Conservation (phyloP, 1,140 invertebrate species). For the Leptopilina boulardi region DNA sequence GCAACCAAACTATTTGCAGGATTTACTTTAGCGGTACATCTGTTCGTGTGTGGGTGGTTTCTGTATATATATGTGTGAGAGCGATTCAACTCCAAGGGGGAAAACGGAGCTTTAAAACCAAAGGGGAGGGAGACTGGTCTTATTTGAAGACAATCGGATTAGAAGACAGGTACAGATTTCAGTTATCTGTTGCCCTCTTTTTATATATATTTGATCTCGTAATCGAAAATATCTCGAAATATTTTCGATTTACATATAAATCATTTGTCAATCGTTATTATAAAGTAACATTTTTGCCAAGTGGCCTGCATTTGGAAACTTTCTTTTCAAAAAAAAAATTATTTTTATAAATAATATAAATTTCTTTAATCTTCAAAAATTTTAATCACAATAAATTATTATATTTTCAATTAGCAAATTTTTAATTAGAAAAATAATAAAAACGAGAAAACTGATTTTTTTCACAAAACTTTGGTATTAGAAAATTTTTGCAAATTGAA, state of each 20-base stretch:
- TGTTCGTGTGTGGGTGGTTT: conserved; percentile 19
- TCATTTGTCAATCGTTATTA: background rate
- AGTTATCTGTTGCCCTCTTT: conserved; percentile 63
- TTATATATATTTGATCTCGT: too few relatives aligned
- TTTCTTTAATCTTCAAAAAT: too few relatives aligned
- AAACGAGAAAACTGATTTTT: too few relatives aligned
- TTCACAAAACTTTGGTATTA: too few relatives aligned
- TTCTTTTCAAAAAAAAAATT: too few relatives aligned
- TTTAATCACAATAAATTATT: too few relatives aligned
- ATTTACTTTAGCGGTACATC: conserved; percentile 59
- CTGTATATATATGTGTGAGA: conserved; percentile 33
- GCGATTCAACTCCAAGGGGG: conserved; percentile 48
- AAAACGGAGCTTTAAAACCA: conserved; percentile 58
- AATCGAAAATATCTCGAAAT: too few relatives aligned
- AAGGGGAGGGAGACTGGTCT: conserved; percentile 60
- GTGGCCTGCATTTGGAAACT: too few relatives aligned
- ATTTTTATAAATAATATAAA: too few relatives aligned
- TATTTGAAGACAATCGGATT: conserved; percentile 70
- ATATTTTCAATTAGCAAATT: background rate
- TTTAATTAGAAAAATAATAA: too few relatives aligned
- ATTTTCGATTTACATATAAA: background rate
- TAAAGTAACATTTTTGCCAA: too few relatives aligned
- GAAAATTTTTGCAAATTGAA: too few relatives aligned
- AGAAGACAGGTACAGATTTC: conserved; percentile 70
- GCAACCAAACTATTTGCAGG: conserved; percentile 64